Percentiles rank a stretch among this genome's conserved stretches.
phyloP scores from a whole-genome alignment of 1,140 invertebrate species.

The Phymorhynchus buccinoides region DNA sequence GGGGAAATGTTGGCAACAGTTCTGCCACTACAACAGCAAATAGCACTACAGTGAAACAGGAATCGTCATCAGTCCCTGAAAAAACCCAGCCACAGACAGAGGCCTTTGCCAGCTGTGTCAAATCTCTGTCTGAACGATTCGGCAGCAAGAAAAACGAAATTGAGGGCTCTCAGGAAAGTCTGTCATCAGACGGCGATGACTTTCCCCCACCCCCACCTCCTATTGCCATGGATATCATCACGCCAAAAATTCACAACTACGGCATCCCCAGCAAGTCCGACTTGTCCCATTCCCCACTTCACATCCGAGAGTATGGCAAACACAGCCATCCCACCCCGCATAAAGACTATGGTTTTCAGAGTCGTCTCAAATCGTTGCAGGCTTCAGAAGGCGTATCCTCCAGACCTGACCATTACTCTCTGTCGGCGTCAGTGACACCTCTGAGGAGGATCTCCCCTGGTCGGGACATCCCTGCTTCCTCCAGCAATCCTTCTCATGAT shows the following conservation, averaged over 20 bases:
- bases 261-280: constrained; percentile 56
- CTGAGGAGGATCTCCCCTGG: constrained; percentile 28
- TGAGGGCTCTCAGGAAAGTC: constrained; percentile 51
- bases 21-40: background rate
- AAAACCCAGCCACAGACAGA: constrained; percentile 61
- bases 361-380: constrained; percentile 18
- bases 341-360: constrained; percentile 34
- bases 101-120: constrained; percentile 74
- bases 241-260: constrained; percentile 69
- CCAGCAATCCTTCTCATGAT: background rate
- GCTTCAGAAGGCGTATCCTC: background rate
- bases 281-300: background rate
- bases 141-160: constrained; percentile 62
- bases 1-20: background rate
- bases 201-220: constrained; percentile 75
- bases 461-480: constrained; percentile 35
- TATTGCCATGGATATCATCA: constrained; percentile 71
- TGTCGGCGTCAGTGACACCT: background rate
- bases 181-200: constrained; percentile 70
- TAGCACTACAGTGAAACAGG: background rate
- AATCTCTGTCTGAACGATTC: constrained; percentile 73
- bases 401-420: background rate
- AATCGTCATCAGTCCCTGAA: constrained; percentile 29
- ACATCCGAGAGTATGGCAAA: background rate
- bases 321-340: constrained; percentile 2